Conservation (phyloP, 2,888 invertebrate genomes). For the Schizotus pectinicornis region DNA sequence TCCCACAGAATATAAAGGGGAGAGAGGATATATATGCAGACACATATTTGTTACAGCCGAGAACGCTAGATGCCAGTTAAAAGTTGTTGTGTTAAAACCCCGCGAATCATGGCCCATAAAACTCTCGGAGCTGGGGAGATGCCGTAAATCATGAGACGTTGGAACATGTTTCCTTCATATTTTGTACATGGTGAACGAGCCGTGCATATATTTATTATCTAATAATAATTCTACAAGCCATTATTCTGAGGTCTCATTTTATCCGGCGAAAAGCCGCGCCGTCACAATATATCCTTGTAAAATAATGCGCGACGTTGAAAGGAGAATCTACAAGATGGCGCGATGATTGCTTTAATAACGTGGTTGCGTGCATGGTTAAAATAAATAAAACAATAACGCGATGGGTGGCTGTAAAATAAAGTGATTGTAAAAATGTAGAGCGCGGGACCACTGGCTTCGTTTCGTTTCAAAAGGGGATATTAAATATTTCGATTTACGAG, state of each 20-base stretch:
- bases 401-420: too few species aligned
- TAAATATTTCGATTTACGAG: too few species aligned
- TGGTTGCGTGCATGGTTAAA: too few species aligned
- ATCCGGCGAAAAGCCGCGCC: background rate
- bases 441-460: too few species aligned
- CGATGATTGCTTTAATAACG: too few species aligned
- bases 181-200: slow-evolving; percentile 19
- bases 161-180: slow-evolving; percentile 25
- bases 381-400: too few species aligned
- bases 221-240: slow-evolving; percentile 19
- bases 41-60: too few species aligned
- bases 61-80: slow-evolving; percentile 21
- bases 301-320: background rate
- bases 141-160: slow-evolving; percentile 27
- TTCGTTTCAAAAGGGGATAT: too few species aligned
- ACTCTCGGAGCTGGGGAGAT: slow-evolving; percentile 25
- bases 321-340: background rate
- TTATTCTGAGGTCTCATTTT: slow-evolving; percentile 21
- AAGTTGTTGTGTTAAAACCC: slow-evolving; percentile 31
- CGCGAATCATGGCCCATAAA: slow-evolving; percentile 30
- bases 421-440: too few species aligned
- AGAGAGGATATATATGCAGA: too few species aligned
- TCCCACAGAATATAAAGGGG: too few species aligned
- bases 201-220: slow-evolving; percentile 28
- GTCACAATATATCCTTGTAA: background rate